Percentiles rank a stretch among this genome's conserved stretches.
Conservation (phyloP, 2,888 invertebrate species). For the Ypsolopha sequella region DNA sequence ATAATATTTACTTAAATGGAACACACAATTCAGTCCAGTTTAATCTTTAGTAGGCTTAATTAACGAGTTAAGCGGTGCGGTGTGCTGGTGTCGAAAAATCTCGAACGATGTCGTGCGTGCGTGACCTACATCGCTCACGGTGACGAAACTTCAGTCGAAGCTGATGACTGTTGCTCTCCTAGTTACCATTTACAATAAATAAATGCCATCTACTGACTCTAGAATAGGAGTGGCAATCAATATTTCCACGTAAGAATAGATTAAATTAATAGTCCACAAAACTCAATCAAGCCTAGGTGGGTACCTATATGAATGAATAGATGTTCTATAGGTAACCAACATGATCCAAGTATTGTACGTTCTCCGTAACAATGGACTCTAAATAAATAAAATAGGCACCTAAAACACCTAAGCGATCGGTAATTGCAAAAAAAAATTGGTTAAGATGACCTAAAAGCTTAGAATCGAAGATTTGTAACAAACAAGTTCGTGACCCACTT, state of each 20-base stretch:
- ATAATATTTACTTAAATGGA: not conserved
- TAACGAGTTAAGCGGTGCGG: constrained; percentile 13
- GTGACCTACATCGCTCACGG: constrained; percentile 39
- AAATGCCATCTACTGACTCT: not conserved
- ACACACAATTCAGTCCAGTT: not conserved
- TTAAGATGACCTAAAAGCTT: constrained; percentile 28
- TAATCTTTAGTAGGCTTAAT: not conserved
- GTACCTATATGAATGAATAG: not conserved
- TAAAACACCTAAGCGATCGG: not conserved
- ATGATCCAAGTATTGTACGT: not conserved
- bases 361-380: not conserved
- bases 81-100: constrained; percentile 52
- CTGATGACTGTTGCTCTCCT: constrained; percentile 10
- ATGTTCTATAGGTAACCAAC: not conserved
- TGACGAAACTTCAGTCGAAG: constrained; percentile 39
- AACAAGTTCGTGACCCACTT: constrained; percentile 23
- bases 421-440: constrained; percentile 20
- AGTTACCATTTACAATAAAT: not conserved
- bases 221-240: no score
- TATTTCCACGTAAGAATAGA: no score
- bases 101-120: constrained; percentile 31
- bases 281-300: not conserved
- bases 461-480: constrained; percentile 1
- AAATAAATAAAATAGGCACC: no score
- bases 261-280: not conserved